phyloP scores from a whole-genome alignment of 2,113 vertebrate genomes.

The Clinocottus analis region DNA sequence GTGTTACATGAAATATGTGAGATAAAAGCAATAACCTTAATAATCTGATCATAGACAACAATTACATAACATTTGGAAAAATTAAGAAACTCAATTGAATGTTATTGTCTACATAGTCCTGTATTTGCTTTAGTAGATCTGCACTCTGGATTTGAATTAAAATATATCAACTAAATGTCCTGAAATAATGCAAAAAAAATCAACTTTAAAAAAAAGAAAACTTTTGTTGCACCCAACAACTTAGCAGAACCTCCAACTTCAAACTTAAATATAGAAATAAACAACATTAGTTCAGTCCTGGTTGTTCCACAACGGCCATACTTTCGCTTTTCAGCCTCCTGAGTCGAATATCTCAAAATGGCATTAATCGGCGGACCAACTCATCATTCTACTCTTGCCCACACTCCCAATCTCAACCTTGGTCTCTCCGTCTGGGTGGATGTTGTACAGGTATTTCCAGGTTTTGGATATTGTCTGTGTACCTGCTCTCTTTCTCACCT shows the following conservation, averaged over 20 bases:
- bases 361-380: too few relatives aligned
- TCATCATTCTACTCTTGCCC: too few relatives aligned
- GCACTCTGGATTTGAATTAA: not conserved
- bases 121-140: not conserved
- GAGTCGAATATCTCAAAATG: too few relatives aligned
- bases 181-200: not conserved
- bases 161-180: not conserved
- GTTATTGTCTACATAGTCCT: not conserved
- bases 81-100: not conserved
- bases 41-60: not conserved
- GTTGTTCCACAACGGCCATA: too few relatives aligned
- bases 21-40: not conserved
- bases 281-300: too few relatives aligned
- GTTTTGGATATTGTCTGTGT: not conserved
- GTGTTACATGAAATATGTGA: not conserved
- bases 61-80: not conserved
- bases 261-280: too few relatives aligned
- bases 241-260: too few relatives aligned
- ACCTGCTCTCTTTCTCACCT: constrained; percentile 64
- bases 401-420: too few relatives aligned
- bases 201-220: too few relatives aligned
- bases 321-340: too few relatives aligned
- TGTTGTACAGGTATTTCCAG: not conserved
- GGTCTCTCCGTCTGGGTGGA: too few relatives aligned
- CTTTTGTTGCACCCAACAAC: too few relatives aligned